phyloP scores from a whole-genome alignment of 2,797 vertebrate species.

The Merluccius polli region DNA sequence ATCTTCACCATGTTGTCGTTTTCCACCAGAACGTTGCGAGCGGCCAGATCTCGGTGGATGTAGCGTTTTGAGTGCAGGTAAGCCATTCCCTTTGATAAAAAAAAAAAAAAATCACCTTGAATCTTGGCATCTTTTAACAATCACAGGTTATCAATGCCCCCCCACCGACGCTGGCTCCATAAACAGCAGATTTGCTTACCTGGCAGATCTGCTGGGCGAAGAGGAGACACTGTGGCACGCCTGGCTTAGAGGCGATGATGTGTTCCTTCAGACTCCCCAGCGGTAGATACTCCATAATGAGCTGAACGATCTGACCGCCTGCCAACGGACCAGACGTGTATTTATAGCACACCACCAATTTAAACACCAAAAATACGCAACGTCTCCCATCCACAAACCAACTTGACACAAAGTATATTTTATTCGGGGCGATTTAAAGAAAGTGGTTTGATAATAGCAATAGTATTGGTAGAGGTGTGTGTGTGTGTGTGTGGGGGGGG shows the following conservation, averaged over 20 bases:
- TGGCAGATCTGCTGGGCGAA: constrained; percentile 92
- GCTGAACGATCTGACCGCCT: constrained; percentile 88
- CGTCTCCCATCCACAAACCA: too few species aligned
- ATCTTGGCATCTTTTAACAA: background rate
- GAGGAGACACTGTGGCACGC: constrained; percentile 77
- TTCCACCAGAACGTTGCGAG: constrained; percentile 88
- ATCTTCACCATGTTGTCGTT: constrained; percentile 87
- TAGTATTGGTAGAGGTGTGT: background rate
- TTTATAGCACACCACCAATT: background rate
- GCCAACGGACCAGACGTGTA: constrained; percentile 22
- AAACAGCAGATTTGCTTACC: constrained; percentile 63
- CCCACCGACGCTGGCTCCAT: background rate
- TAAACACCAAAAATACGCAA: too few species aligned
- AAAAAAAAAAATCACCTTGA: constrained; percentile 1
- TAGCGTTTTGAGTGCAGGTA: constrained; percentile 86
- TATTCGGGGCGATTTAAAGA: too few species aligned
- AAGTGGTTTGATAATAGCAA: background rate
- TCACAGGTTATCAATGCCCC: background rate
- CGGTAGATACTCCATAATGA: constrained; percentile 95
- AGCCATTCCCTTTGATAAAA: constrained; percentile 84
- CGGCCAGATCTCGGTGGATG: constrained; percentile 89
- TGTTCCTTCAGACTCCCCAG: constrained; percentile 87
- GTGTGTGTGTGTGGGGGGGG: too few species aligned
- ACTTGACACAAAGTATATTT: too few species aligned
- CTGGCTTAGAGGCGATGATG: constrained; percentile 73